Evolutionary conservation across 2,888 invertebrate species (phyloP).

Genomic region (Limnephilus lunatus): DNA sequence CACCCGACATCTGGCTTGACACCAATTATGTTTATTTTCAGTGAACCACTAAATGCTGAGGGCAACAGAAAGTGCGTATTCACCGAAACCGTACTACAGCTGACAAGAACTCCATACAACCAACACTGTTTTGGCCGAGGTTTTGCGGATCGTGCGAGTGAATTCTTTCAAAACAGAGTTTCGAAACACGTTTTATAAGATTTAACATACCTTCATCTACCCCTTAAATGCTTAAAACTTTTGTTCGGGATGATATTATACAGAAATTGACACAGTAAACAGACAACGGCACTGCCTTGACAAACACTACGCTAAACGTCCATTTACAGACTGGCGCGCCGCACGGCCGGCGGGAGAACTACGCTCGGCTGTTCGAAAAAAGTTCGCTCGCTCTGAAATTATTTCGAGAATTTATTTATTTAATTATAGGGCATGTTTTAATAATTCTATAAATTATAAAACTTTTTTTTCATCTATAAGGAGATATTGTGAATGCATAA

Average conservation of each 20-base stretch:
- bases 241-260: constrained; percentile 69
- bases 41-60: constrained; percentile 50
- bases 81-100: constrained; percentile 74
- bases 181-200: constrained; percentile 64
- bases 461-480: neutral
- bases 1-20: constrained; percentile 16
- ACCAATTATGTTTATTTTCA: constrained; percentile 45
- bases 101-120: constrained; percentile 72
- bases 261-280: constrained; percentile 78
- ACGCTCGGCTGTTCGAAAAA: neutral
- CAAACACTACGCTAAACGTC: constrained; percentile 82
- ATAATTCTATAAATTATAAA: neutral
- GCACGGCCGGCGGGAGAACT: constrained; percentile 71
- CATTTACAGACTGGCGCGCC: constrained; percentile 81
- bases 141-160: neutral
- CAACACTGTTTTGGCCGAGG: constrained; percentile 56
- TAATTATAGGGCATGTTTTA: neutral
- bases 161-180: constrained; percentile 14
- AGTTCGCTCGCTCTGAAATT: constrained; percentile 10
- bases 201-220: constrained; percentile 81
- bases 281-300: constrained; percentile 81
- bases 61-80: constrained; percentile 73
- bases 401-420: neutral
- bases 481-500: neutral
- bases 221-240: constrained; percentile 73